These are phyloP conservation scores for Coryphaenoides rupestris DNA, from an alignment of 2,113 vertebrate species.

Conservation along the genomic window DNA sequence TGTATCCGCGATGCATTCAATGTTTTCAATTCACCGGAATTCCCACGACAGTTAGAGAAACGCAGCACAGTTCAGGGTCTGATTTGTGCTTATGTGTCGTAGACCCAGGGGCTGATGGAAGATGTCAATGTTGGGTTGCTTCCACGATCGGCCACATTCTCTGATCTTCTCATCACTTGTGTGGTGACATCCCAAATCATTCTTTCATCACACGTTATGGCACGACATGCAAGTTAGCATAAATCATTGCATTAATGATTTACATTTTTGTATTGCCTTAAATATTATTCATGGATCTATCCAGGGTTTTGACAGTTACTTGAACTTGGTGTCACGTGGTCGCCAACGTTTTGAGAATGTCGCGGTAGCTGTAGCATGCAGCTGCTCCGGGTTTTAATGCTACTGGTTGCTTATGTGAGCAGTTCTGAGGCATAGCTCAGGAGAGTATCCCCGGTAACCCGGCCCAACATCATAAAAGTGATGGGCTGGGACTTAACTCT, in stretches of 20 bases:
- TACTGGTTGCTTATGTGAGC: conserved; percentile 47
- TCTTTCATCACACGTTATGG: not conserved
- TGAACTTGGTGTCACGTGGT: too few species aligned
- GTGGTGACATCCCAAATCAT: conserved; percentile 31
- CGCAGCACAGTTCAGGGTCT: not conserved
- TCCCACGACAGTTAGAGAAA: too few species aligned
- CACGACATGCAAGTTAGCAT: not conserved
- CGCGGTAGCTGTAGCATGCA: too few species aligned
- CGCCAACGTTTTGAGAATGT: too few species aligned
- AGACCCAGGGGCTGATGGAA: conserved; percentile 40
- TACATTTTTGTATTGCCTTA: too few species aligned
- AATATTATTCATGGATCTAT: too few species aligned
- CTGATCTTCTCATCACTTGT: conserved; percentile 38
- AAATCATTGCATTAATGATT: conserved; percentile 9
- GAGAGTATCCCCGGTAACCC: conserved; percentile 25
- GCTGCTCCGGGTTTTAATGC: conserved; percentile 24
- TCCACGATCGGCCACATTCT: conserved; percentile 54
- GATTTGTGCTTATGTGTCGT: too few species aligned
- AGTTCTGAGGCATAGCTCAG: conserved; percentile 38
- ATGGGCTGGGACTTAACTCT: conserved; percentile 32
- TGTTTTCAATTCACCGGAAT: not conserved
- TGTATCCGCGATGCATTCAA: too few species aligned
- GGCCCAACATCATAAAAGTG: conserved; percentile 48
- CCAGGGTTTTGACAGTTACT: too few species aligned
- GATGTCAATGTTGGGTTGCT: conserved; percentile 32